phyloP scores from a whole-genome alignment of 2,888 invertebrate genomes.

The Xylota sylvarum region DNA sequence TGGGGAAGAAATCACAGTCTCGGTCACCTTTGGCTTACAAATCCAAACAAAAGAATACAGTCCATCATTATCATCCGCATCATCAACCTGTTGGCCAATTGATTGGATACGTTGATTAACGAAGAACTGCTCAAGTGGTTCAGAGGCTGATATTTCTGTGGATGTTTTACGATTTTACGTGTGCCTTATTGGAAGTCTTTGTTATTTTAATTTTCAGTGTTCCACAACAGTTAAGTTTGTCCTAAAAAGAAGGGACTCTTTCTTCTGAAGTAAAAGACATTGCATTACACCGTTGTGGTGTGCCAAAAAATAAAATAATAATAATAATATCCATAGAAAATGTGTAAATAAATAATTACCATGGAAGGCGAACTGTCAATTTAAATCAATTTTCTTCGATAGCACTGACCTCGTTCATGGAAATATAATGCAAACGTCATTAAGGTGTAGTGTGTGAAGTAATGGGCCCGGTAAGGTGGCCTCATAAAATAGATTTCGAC shows the following conservation, averaged over 20 bases:
- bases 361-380: neutral
- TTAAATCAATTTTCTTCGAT: slow-evolving; percentile 1
- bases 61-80: slow-evolving; percentile 17
- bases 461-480: neutral
- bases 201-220: slow-evolving; percentile 13
- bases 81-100: slow-evolving; percentile 51
- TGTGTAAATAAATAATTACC: neutral
- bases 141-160: slow-evolving; percentile 12
- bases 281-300: neutral
- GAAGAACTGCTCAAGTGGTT: slow-evolving; percentile 55
- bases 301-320: neutral
- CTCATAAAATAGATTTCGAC: neutral
- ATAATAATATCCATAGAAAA: neutral
- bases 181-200: slow-evolving; percentile 4
- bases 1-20: neutral
- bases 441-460: slow-evolving; percentile 2
- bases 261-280: neutral
- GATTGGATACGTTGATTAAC: slow-evolving; percentile 64
- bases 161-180: neutral
- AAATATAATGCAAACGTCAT: neutral
- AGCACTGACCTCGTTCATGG: slow-evolving; percentile 10
- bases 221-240: neutral
- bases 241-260: neutral
- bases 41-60: slow-evolving; percentile 4
- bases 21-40: slow-evolving; percentile 57